Percentiles rank a stretch among this genome's conserved stretches.
Conservation (phyloP, 2,797 vertebrate species). For the Eospalax fontanierii region DNA sequence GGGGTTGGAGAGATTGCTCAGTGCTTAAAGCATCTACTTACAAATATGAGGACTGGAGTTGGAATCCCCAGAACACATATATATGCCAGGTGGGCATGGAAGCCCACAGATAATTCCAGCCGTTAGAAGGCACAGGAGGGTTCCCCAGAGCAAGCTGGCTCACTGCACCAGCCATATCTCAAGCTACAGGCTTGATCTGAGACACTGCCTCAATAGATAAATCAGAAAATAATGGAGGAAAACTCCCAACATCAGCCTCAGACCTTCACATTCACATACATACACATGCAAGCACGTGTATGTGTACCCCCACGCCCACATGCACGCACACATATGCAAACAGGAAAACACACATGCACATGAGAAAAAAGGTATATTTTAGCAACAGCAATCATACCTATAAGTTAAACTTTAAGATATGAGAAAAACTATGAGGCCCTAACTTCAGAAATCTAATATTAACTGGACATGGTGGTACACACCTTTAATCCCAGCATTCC, state of each 20-base stretch:
- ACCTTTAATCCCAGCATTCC: too few species aligned
- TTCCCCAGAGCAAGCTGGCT: not conserved
- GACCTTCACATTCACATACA: not conserved
- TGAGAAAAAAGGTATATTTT: not conserved
- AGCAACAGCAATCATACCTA: not conserved
- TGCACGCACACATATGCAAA: not conserved
- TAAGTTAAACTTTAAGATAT: constrained; percentile 47
- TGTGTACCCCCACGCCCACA: not conserved
- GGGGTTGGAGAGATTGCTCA: not conserved
- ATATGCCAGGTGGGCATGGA: too few species aligned
- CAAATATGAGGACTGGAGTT: not conserved
- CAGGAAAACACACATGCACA: not conserved
- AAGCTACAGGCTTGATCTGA: not conserved
- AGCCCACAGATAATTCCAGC: not conserved
- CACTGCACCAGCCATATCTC: too few species aligned
- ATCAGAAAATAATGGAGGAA: not conserved
- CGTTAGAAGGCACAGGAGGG: not conserved
- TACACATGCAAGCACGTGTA: not conserved
- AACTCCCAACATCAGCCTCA: too few species aligned
- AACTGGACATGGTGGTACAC: not conserved
- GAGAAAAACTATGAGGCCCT: not conserved
- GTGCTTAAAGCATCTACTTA: not conserved
- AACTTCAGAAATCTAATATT: not conserved
- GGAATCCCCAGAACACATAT: not conserved
- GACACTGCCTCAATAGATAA: not conserved